Evolutionary conservation across 2,797 vertebrate genomes (phyloP).

Genomic region (Aselliscus stoliczkanus): DNA sequence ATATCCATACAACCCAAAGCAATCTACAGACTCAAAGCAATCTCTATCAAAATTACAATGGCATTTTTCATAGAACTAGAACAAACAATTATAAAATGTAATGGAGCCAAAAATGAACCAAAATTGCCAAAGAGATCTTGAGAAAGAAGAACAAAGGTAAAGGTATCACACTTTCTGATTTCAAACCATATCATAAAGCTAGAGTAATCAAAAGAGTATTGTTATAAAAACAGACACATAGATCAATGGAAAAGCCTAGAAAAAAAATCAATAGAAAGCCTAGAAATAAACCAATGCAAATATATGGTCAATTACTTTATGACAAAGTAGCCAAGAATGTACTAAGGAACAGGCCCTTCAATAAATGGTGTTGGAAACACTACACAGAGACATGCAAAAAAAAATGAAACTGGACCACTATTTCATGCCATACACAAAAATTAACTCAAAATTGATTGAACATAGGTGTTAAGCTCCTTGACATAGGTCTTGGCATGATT

Average conservation of each 20-base stretch:
- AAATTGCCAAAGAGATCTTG: neutral
- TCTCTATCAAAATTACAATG: neutral
- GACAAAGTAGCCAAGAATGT: neutral
- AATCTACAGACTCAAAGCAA: too few species aligned
- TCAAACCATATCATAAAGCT: neutral
- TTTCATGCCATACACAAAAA: neutral
- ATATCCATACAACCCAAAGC: too few species aligned
- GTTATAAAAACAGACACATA: neutral
- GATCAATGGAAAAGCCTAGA: neutral
- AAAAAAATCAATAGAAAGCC: neutral
- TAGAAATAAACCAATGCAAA: neutral
- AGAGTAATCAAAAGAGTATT: neutral
- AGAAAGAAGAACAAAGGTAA: neutral
- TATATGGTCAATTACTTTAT: neutral
- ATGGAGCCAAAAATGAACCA: neutral
- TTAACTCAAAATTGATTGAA: neutral
- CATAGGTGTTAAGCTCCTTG: neutral
- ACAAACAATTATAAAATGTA: neutral
- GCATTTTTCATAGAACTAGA: neutral
- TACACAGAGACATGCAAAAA: too few species aligned
- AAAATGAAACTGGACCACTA: too few species aligned
- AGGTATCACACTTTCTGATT: neutral
- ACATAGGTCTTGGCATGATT: neutral
- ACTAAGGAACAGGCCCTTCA: neutral
- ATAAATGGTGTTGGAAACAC: neutral